phyloP scores from a whole-genome alignment of 1,140 invertebrate species.

The Vanessa tameamea region DNA sequence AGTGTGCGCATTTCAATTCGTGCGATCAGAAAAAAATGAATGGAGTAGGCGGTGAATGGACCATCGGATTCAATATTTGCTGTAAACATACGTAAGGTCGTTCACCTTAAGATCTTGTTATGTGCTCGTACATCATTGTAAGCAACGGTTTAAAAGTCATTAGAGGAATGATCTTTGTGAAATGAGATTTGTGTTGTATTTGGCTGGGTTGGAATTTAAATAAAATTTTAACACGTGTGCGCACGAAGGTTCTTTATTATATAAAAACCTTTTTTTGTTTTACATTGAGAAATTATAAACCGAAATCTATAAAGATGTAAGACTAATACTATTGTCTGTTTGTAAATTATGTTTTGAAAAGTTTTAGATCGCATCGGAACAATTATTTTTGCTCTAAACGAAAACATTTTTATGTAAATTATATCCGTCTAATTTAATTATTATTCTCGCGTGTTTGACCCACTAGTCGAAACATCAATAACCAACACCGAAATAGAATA shows the following conservation, averaged over 20 bases:
- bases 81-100: conserved; percentile 36
- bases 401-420: too few relatives aligned
- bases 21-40: conserved; percentile 24
- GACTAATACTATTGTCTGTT: too few relatives aligned
- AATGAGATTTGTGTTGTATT: not conserved
- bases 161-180: not conserved
- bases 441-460: too few relatives aligned
- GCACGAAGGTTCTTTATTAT: not conserved
- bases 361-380: too few relatives aligned
- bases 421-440: too few relatives aligned
- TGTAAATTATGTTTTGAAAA: too few relatives aligned
- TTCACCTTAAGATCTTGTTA: conserved; percentile 36
- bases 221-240: not conserved
- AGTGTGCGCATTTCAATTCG: not conserved
- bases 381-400: too few relatives aligned
- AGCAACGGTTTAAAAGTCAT: not conserved
- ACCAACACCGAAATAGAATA: too few relatives aligned
- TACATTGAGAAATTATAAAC: too few relatives aligned
- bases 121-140: not conserved
- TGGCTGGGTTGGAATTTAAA: not conserved
- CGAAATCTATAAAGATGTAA: too few relatives aligned
- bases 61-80: conserved; percentile 46
- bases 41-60: conserved; percentile 33
- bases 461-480: too few relatives aligned
- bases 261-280: too few relatives aligned